Evolutionary conservation across 30 jellyfish, hydroid and myxozoan genomes (phyloP), one percentile per base, ranked within the genome.

Genomic region (Turritopsis dohrnii): DNA sequence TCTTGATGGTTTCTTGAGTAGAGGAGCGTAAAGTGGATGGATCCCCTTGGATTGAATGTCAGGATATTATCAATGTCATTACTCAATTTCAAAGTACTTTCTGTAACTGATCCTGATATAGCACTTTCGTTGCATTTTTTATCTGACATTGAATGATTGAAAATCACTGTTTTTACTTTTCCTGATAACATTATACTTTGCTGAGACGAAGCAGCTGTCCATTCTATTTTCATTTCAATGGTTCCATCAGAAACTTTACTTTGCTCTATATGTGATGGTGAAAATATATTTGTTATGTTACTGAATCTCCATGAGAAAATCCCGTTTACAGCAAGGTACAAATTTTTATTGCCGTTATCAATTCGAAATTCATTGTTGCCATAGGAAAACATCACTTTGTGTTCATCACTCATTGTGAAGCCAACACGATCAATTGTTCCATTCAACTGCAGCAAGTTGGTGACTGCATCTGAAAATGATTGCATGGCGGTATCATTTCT

Each of bases 401-500:
- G 60, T 69, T 69, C 22, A 0, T 69, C 77, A 69, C 19, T 69
- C 30, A 69, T 7, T 16, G 77, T 69, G 30, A 69, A 69, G 8
- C 77, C 77, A 69, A 69, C 30, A n/a, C 77, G 77, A 19, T 69
- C 77, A 21, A 69, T 7, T 23, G 77, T 69, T 69, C 77, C 77
- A 69, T 69, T 69, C 31, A 1, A n/a, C 31, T 19, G 9, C 0
- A 69, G 9, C 9, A 69, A 9, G 28, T 69, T 69, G 9, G 77
- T n/a, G 16, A 69, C 16, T 69, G 77, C 77, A 69, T 23, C 19
- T 7, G 77, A 69, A 69, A 69, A 69, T 69, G 30, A 1, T 19
- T 0, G 31, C 16, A 69, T 69, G 30, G 16, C 19, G 16, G 77
- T 1, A 9, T 69, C 77, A 69, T 69, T 69, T 69, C 22, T 21